Evolutionary conservation across 2,888 invertebrate species (phyloP), one percentile per base, ranked within the genome.

Genomic region (Eumerus sabulonum): DNA sequence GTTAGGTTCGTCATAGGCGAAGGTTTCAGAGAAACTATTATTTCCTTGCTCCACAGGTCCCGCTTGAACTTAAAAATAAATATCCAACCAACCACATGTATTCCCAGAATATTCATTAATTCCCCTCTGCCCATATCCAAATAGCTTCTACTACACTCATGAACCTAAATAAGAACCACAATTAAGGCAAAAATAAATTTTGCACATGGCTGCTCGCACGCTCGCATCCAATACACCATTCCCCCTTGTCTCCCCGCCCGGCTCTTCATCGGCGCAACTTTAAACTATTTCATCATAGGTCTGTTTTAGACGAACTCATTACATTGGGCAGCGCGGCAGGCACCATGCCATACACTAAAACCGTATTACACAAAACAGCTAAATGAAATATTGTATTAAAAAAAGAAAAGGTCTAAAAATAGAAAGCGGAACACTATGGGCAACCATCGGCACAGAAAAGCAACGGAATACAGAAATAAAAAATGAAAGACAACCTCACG

Each of bases 351-450:
- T 27, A 27, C 27, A n/a, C 36, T 56, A 59, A 44, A 70, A 70
- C 47, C 27, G 47, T 71, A 35, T 66, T 71, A 38, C 19, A 70
- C 59, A 44, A 50, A 59, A 54, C 45, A 62, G 14, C 62, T 18
- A 44, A 64, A 59, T 70, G 70, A 53, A 50, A 51, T 36, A 48
- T 35, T 35, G 42, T 35, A 36, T 36, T 12, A 54, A 53, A 51
- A 7, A 9, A 27, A 50, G 50, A 57, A 60, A 64, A 16, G 59
- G 42, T 73, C 73, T 77, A 77, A 73, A 77, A 73, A 77, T 77
- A 77, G 77, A 77, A 77, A 77, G 77, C 77, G 77, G 77, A 77
- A 77, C 77, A 72, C 62, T 73, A 77, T 73, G 67, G 53, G 72
- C 63, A 77, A 44, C 63, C 63, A 77, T 67, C 62, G 59, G 59